Evolutionary conservation across 2,113 vertebrate species (phyloP).

Genomic region (Eclectus roratus): DNA sequence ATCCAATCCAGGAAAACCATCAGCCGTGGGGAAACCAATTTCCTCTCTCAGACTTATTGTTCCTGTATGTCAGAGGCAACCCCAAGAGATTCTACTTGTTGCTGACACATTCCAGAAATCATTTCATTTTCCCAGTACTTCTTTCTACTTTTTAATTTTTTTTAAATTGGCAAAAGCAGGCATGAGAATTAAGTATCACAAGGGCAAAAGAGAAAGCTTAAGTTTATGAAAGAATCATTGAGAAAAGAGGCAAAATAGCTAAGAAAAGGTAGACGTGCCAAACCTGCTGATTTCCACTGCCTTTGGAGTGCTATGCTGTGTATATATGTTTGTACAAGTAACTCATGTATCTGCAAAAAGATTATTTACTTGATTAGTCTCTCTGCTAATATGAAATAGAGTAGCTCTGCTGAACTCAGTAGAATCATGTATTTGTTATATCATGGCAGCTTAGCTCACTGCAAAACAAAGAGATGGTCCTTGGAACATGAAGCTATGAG

Average conservation of each 20-base stretch:
- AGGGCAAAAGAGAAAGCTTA: neutral
- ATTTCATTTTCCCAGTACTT: neutral
- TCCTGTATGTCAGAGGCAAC: neutral
- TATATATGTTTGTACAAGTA: neutral
- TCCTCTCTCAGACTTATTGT: slow-evolving; percentile 25
- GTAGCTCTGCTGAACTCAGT: neutral
- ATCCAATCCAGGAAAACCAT: slow-evolving; percentile 8
- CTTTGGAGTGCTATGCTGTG: neutral
- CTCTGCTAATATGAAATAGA: neutral
- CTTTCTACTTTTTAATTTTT: neutral
- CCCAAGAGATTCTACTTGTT: slow-evolving; percentile 10
- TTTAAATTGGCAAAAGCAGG: neutral
- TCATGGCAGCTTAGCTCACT: neutral
- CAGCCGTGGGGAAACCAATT: neutral
- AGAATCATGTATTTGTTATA: neutral
- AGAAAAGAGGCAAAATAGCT: neutral
- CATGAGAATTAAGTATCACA: neutral
- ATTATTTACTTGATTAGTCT: neutral
- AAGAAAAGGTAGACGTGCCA: neutral
- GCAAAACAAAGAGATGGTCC: neutral
- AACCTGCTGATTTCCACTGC: neutral
- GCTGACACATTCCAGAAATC: slow-evolving; percentile 34
- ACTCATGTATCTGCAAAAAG: neutral
- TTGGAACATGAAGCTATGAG: neutral
- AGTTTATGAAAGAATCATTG: neutral